phyloP scores from a whole-genome alignment of 2,888 invertebrate species.

The Malacosoma neustria region DNA sequence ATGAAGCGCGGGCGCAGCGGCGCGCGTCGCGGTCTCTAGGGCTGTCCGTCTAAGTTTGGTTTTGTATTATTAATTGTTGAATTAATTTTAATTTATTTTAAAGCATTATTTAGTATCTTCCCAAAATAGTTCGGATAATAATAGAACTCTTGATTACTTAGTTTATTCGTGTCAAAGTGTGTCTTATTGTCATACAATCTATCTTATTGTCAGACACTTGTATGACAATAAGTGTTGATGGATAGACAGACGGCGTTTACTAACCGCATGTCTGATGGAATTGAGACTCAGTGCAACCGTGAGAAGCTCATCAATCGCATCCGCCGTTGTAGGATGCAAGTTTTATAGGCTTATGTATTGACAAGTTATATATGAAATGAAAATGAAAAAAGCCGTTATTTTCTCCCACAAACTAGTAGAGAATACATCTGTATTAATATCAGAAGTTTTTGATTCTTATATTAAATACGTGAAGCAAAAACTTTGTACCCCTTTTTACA shows the following conservation, averaged over 20 bases:
- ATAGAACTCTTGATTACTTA: neutral
- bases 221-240: neutral
- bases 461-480: no score
- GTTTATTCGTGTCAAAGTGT: neutral
- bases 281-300: neutral
- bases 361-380: no score
- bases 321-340: no score
- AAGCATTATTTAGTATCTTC: neutral
- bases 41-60: constrained; percentile 48
- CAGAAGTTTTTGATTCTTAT: no score
- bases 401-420: no score
- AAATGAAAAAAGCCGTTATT: no score
- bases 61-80: constrained; percentile 33
- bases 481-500: no score
- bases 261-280: neutral
- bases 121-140: neutral
- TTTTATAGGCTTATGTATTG: no score
- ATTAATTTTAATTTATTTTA: neutral
- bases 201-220: neutral
- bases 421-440: no score
- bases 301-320: neutral
- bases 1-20: constrained; percentile 58
- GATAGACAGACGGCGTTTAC: neutral
- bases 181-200: no score
- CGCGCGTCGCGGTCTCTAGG: constrained; percentile 67